Evolutionary conservation across 2,113 vertebrate genomes (phyloP), one percentile per base, ranked within the genome.

Genomic region (Cervus canadensis): DNA sequence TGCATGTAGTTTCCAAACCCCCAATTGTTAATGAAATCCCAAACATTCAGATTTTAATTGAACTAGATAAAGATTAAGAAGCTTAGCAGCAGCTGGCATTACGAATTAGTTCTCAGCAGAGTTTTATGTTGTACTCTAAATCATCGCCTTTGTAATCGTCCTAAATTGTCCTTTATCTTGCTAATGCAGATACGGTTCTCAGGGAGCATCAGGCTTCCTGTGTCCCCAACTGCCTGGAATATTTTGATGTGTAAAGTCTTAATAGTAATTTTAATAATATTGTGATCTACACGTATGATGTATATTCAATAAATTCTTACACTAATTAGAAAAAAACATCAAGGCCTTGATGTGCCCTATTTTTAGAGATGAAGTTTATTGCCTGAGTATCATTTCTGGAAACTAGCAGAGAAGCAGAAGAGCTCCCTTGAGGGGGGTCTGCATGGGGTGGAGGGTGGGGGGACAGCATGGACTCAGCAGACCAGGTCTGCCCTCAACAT

Each of bases 61-160:
- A 99, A 99, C 98, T 98, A 99, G 99, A 99, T 99, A 99, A 99
- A 99, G 99, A 99, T 99, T 99, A 99, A 99, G 99, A 98, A 98
- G 99, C 98, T 99, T 99, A 99, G 98, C 98, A 98, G 98, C 98
- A 99, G 98, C 99, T 99, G 99, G 99, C 98, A 99, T 97, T 98
- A 97, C 97, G 96, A 98, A 98, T 98, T 97, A 98, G 98, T 98
- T 98, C 98, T 98, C 98, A 95, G 98, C 98, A 98, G 98, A 99
- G 98, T 98, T 98, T 98, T 98, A 98, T 98, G 99, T 98, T 98
- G 98, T 98, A 97, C 96, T 98, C 98, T 98, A 99, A 99, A 99
- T 99, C 99, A 98, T 94, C 96, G 98, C 98, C 98, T 99, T 98
- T 99, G 98, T 99, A 99, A 99, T 99, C 98, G 98, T 98, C 98